Conservation (phyloP, 2,113 vertebrate species). For the Eptesicus fuscus region DNA sequence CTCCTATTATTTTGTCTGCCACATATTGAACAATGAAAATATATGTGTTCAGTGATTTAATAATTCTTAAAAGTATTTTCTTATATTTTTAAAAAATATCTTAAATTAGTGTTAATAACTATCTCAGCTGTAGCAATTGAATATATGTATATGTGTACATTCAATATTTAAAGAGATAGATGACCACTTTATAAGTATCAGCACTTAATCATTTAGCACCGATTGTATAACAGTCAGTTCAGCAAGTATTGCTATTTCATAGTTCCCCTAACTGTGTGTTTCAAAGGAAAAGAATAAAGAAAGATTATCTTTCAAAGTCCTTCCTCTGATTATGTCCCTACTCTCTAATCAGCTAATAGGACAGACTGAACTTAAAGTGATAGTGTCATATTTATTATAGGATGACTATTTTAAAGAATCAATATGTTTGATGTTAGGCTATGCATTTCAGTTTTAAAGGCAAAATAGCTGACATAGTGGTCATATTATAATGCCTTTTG, state of each 20-base stretch:
- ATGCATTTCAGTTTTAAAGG: constrained; percentile 82
- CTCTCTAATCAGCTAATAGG: constrained; percentile 85
- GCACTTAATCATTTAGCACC: constrained; percentile 60
- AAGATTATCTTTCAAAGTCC: constrained; percentile 85
- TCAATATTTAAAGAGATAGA: constrained; percentile 56
- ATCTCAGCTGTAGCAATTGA: not conserved
- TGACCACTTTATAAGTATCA: constrained; percentile 36
- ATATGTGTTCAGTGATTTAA: not conserved
- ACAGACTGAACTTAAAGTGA: constrained; percentile 81
- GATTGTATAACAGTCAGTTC: constrained; percentile 80
- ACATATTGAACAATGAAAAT: constrained; percentile 10
- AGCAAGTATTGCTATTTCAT: constrained; percentile 77
- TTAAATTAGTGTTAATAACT: not conserved
- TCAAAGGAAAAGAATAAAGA: constrained; percentile 82
- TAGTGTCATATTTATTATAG: constrained; percentile 88
- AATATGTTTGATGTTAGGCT: constrained; percentile 81
- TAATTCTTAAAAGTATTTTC: not conserved
- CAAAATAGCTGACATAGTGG: constrained; percentile 80
- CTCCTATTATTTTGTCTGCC: not conserved
- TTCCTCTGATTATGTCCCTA: constrained; percentile 86
- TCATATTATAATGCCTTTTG: constrained; percentile 82
- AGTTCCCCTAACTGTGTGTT: constrained; percentile 76
- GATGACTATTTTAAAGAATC: constrained; percentile 83
- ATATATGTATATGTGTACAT: constrained; percentile 49
- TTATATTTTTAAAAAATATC: not conserved